Conservation (phyloP, 2,797 vertebrate species). For the Alauda arvensis region DNA sequence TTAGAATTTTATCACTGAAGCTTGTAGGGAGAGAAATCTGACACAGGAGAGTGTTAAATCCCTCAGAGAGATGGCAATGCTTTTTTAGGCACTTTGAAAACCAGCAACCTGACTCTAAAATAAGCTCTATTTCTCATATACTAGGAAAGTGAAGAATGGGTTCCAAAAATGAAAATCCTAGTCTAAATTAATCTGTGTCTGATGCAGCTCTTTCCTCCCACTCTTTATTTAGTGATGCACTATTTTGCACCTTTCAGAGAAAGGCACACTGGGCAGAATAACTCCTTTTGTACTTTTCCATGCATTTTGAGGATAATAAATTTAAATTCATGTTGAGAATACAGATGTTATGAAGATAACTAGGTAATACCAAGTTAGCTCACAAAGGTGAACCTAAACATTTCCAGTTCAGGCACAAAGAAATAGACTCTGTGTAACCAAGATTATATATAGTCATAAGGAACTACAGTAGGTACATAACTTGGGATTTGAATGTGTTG, state of each 20-base stretch:
- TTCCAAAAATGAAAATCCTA: conserved; percentile 38
- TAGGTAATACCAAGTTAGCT: background rate
- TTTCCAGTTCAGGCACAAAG: background rate
- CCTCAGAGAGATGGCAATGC: conserved; percentile 9
- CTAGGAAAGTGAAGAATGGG: background rate
- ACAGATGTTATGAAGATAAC: background rate
- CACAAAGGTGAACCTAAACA: background rate
- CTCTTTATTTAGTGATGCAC: conserved; percentile 11
- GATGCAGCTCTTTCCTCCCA: conserved; percentile 3
- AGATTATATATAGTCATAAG: background rate
- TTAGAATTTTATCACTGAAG: conserved; percentile 14
- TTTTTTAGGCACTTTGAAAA: conserved; percentile 36
- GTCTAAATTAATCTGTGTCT: conserved; percentile 23
- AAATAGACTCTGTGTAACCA: background rate
- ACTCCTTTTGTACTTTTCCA: background rate
- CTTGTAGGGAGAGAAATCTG: conserved; percentile 8
- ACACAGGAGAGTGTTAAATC: conserved; percentile 2
- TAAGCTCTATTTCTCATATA: conserved; percentile 22
- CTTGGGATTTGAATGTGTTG: background rate
- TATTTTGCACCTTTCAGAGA: conserved; percentile 6
- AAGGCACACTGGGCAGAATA: background rate
- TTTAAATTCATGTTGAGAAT: background rate
- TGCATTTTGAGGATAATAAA: background rate
- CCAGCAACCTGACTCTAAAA: conserved; percentile 32
- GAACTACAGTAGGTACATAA: background rate